Base-by-base conservation (phyloP, 1,140 invertebrate genomes). In the Drosophila sp. region DNA sequence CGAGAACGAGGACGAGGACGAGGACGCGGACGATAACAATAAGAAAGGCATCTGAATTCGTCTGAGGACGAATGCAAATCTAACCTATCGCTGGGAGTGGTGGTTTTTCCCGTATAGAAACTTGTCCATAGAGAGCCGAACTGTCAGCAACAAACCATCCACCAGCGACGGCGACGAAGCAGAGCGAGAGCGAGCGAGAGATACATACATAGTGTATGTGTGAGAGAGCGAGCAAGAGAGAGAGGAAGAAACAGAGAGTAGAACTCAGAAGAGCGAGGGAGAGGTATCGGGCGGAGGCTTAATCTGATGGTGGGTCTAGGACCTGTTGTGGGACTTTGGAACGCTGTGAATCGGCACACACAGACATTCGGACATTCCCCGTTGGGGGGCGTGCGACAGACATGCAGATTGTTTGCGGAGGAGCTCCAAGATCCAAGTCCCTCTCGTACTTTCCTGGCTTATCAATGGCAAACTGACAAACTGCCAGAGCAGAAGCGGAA, bases 71-170 rank as follows among this genome's bases (percentile, higher is more conserved):
- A 87, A 87, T 82, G 80, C 76, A 66, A 78, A 70, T 66, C 75
- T 71, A 80, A 80, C 78, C 78, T 80, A 80, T 78, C 72, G 67
- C 71, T 67, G 66, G 81, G 70, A 80, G 73, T 75, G 82, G 77
- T 82, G 74, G 86, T 84, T 78, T 73, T 67, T 66, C 40, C 57
- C 73, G 69, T 66, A 79, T 66, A 62, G 64, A 78, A 63, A 69
- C 69, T 32, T 41, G 41, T 73, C 79, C 83, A 68, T 57, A 69
- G 83, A 87, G 84, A 87, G 73, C 72, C 79, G 79, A 84, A 78
- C 83, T 87, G 83, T 87, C 83, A 89, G 79, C 84, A 72, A 61
- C 65, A 78, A 71, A 89, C 67, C 84, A 83, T 77, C 84, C 84
- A 87, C 83, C 83, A 63, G 40, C 63, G 44, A 55, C 60, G 10